phyloP scores from a whole-genome alignment of 2,113 vertebrate species.

The Sander lucioperca region DNA sequence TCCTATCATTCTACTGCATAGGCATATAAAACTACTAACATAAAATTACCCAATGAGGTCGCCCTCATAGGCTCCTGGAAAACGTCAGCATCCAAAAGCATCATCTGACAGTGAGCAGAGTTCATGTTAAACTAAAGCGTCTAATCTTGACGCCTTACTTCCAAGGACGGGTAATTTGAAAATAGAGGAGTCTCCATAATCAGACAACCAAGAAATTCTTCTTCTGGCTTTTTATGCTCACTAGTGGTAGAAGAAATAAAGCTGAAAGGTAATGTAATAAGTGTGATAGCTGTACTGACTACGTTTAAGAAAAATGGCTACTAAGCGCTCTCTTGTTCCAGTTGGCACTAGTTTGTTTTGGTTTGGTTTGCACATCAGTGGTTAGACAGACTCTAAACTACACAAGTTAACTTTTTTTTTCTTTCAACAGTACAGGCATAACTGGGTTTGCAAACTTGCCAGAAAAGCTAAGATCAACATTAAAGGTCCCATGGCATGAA shows the following conservation, averaged over 20 bases:
- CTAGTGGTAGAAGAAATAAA: neutral
- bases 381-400: too few species aligned
- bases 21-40: constrained; percentile 45
- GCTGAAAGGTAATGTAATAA: constrained; percentile 14
- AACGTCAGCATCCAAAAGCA: constrained; percentile 19
- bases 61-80: constrained; percentile 17
- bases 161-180: constrained; percentile 22
- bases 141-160: constrained; percentile 27
- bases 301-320: neutral
- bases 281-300: neutral
- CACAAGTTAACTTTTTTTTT: too few species aligned
- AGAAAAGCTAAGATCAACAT: too few species aligned
- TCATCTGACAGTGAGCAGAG: constrained; percentile 39
- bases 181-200: constrained; percentile 34
- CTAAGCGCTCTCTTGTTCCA: neutral
- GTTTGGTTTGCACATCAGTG: too few species aligned
- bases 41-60: constrained; percentile 29
- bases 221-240: neutral
- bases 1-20: constrained; percentile 49
- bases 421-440: too few species aligned
- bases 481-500: too few species aligned
- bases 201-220: constrained; percentile 29
- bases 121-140: constrained; percentile 36
- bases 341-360: neutral
- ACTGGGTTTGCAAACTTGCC: too few species aligned